A percentile compares a stretch with the other conserved stretches of the same genome.
Evolutionary conservation across 2,113 vertebrate species (phyloP).

Genomic region (Gymnogyps californianus): DNA sequence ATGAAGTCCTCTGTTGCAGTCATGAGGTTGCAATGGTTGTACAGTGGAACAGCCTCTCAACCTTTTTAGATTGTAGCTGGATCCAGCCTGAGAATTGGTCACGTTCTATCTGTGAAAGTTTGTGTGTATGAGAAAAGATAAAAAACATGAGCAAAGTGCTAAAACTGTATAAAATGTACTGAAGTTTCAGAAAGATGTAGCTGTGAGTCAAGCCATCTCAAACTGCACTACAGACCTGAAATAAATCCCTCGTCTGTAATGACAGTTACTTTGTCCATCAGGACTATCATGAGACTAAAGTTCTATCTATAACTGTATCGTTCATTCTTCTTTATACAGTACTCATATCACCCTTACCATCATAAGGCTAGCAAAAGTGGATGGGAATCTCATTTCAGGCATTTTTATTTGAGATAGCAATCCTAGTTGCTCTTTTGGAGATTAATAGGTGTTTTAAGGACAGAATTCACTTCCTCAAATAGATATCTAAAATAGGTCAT

Average conservation of each 20-base stretch:
- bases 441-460: not conserved
- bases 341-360: not conserved
- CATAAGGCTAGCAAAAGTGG: not conserved
- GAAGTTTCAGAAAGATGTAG: not conserved
- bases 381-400: not conserved
- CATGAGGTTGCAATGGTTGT: not conserved
- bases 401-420: not conserved
- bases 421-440: not conserved
- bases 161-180: not conserved
- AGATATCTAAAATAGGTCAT: constrained; percentile 3
- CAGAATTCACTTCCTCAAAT: not conserved
- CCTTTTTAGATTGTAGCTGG: not conserved
- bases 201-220: not conserved
- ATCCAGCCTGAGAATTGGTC: not conserved
- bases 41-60: not conserved
- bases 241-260: not conserved
- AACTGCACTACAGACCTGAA: not conserved
- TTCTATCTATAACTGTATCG: not conserved
- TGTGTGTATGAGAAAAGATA: not conserved
- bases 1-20: not conserved
- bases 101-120: not conserved
- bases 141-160: not conserved
- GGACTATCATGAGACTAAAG: not conserved
- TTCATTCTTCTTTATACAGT: not conserved
- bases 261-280: not conserved